phyloP scores from a whole-genome alignment of 2,797 vertebrate species.

The Meda fulgida region DNA sequence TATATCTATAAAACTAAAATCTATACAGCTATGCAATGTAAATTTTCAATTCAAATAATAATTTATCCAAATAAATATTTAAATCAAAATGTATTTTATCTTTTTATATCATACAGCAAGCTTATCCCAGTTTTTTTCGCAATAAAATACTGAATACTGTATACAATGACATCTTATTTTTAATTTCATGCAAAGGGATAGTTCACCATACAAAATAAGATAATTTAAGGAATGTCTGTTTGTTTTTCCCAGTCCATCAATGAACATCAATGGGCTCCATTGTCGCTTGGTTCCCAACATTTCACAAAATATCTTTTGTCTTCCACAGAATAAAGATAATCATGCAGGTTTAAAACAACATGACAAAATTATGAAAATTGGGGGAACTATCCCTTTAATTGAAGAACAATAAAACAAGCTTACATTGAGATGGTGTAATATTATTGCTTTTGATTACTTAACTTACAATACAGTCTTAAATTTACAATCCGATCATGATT shows the following conservation, averaged over 20 bases:
- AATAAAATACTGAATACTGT: background rate
- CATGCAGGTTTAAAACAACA: background rate
- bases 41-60: background rate
- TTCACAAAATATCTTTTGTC: background rate
- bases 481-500: too few relatives aligned
- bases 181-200: background rate
- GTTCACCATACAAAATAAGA: background rate
- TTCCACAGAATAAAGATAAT: background rate
- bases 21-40: background rate
- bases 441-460: background rate
- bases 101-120: background rate
- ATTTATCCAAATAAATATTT: background rate
- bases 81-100: background rate
- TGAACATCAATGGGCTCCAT: background rate
- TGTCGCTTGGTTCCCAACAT: background rate
- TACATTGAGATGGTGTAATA: background rate
- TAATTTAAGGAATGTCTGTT: background rate
- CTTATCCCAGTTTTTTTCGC: background rate
- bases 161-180: background rate
- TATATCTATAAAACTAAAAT: background rate
- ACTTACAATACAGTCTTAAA: background rate
- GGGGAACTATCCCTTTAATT: background rate
- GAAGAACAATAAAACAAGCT: background rate
- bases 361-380: background rate
- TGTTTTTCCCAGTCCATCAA: background rate